Evolutionary conservation across 2,113 vertebrate species (phyloP).

Genomic region (Clarias magur): DNA sequence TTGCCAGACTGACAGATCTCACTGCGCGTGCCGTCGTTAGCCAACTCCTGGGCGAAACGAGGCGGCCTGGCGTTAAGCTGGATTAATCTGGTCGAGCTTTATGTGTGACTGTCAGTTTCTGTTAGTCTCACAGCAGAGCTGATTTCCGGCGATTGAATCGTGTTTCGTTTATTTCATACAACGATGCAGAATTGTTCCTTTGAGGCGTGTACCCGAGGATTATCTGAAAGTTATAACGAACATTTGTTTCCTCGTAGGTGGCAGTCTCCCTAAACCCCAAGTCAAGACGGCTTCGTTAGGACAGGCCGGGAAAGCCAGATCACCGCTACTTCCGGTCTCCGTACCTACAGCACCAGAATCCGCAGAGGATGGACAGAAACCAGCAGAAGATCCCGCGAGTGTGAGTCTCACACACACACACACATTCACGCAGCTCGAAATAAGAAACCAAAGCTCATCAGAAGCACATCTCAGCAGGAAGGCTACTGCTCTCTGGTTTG

Average conservation of each 20-base stretch:
- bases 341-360: slow-evolving; percentile 91
- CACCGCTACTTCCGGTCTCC: slow-evolving; percentile 88
- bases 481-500: background rate
- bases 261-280: slow-evolving; percentile 84
- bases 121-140: background rate
- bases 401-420: slow-evolving; percentile 70
- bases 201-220: background rate
- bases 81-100: background rate
- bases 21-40: background rate
- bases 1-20: slow-evolving; percentile 39
- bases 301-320: slow-evolving; percentile 88
- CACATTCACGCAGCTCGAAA: background rate
- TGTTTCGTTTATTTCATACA: background rate
- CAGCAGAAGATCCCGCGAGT: slow-evolving; percentile 80
- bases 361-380: slow-evolving; percentile 81
- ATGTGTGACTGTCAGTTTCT: background rate
- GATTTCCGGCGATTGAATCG: background rate
- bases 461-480: background rate
- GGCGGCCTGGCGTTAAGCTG: background rate
- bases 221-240: background rate
- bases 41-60: slow-evolving; percentile 5
- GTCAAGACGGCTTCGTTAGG: slow-evolving; percentile 93
- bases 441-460: slow-evolving; percentile 11
- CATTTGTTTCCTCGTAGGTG: slow-evolving; percentile 68
- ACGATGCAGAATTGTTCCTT: background rate